Evolutionary conservation across 2,113 vertebrate species (phyloP).

Genomic region (Capra hircus): DNA sequence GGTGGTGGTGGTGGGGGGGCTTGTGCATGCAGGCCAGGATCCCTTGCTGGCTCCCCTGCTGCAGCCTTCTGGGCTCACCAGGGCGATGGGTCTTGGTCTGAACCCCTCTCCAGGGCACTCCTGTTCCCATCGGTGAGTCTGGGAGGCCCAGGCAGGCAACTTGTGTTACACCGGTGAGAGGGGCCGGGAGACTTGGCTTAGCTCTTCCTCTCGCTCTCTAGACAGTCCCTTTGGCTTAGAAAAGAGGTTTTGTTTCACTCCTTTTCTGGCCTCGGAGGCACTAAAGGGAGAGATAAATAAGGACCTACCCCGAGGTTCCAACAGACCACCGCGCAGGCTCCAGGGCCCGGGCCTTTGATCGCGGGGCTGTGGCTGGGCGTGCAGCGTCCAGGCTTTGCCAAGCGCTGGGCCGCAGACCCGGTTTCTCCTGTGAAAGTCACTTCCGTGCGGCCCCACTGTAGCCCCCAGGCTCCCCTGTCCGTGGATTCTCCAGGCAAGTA

Average conservation of each 20-base stretch:
- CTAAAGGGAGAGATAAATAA: conserved; percentile 12
- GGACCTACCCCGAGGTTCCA: conserved; percentile 9
- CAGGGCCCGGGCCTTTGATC: background rate
- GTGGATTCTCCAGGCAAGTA: background rate
- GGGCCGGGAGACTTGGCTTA: background rate
- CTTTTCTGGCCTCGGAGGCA: background rate
- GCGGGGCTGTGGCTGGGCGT: background rate
- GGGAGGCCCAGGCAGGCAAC: background rate
- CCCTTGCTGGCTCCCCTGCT: background rate
- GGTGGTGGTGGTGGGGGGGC: background rate
- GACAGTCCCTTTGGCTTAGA: conserved; percentile 41
- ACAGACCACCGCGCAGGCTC: background rate
- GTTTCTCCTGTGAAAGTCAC: background rate
- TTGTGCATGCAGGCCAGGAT: background rate
- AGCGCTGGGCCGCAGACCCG: background rate
- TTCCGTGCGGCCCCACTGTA: background rate
- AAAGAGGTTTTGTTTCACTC: conserved; percentile 52
- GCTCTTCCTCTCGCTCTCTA: background rate
- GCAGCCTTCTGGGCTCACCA: background rate
- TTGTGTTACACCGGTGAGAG: background rate
- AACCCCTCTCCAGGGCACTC: rapidly evolving
- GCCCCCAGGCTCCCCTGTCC: background rate
- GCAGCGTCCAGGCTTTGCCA: rapidly evolving
- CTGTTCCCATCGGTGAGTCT: background rate
- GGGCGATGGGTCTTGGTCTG: background rate